These are phyloP conservation scores for Herpailurus yagouaroundi DNA, from an alignment of 2,113 vertebrate species.

Conservation along the genomic window DNA sequence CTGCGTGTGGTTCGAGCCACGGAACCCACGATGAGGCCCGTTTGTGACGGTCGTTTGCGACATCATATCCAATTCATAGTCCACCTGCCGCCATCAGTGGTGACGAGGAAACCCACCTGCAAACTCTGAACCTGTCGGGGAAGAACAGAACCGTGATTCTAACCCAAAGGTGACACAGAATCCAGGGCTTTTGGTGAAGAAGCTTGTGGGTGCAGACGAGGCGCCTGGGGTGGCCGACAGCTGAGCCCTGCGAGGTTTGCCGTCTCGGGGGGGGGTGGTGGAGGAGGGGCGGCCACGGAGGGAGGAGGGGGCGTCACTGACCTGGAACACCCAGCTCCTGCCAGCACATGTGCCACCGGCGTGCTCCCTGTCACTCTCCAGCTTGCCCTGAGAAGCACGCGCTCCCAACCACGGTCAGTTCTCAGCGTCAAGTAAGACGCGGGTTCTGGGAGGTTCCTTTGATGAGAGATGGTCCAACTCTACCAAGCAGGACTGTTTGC, in stretches of 20 bases:
- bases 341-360: rapidly evolving
- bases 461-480: rapidly evolving
- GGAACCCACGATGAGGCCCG: too few relatives aligned
- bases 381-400: rapidly evolving
- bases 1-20: too few relatives aligned
- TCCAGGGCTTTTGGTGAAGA: not conserved
- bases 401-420: rapidly evolving
- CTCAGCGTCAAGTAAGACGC: rapidly evolving
- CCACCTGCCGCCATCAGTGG: not conserved
- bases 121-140: not conserved
- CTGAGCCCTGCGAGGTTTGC: not conserved
- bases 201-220: rapidly evolving
- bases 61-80: rapidly evolving
- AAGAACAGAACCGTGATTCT: not conserved
- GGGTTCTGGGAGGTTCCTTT: rapidly evolving
- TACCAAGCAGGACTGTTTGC: rapidly evolving
- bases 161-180: not conserved
- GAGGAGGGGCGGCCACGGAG: not conserved
- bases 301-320: not conserved
- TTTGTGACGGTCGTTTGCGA: too few relatives aligned
- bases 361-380: rapidly evolving
- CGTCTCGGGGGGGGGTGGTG: rapidly evolving
- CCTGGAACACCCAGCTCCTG: not conserved
- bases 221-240: not conserved
- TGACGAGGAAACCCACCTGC: rapidly evolving